phyloP scores from a whole-genome alignment of 92 coral and sea anemone species.

The Chrysogorgia sp. region DNA sequence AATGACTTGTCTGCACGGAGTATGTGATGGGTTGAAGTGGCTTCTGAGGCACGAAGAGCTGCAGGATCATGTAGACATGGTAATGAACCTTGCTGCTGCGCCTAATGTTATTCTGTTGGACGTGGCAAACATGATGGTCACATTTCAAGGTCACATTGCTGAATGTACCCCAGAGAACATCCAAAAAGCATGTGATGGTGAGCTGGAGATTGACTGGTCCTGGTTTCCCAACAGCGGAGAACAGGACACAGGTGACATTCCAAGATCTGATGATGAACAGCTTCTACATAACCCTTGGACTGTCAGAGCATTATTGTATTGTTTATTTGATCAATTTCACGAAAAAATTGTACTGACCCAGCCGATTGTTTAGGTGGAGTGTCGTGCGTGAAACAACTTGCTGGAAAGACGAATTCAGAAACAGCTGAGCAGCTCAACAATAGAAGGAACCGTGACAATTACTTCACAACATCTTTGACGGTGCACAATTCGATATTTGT shows the following conservation, averaged over 20 bases:
- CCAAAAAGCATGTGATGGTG: slow-evolving; percentile 15
- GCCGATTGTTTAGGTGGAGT: slow-evolving; percentile 30
- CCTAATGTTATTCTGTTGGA: slow-evolving; percentile 47
- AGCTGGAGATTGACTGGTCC: slow-evolving; percentile 47
- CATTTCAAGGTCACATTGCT: slow-evolving; percentile 37
- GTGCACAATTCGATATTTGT: slow-evolving; percentile 44
- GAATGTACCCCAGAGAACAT: slow-evolving; percentile 41
- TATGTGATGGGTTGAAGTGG: slow-evolving; percentile 49
- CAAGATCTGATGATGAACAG: too few relatives aligned
- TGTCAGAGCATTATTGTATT: slow-evolving; percentile 23
- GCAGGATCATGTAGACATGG: slow-evolving; percentile 45
- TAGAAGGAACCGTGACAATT: slow-evolving; percentile 42
- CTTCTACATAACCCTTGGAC: slow-evolving; percentile 49
- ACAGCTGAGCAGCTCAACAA: slow-evolving; percentile 52
- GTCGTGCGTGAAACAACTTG: slow-evolving; percentile 40
- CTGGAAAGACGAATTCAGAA: slow-evolving; percentile 36
- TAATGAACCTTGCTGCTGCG: slow-evolving; percentile 43
- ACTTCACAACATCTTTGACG: slow-evolving; percentile 33
- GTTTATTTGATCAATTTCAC: slow-evolving; percentile 51
- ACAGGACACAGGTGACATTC: too few relatives aligned
- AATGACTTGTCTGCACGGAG: slow-evolving; percentile 51
- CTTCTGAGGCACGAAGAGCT: slow-evolving; percentile 46
- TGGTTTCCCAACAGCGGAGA: slow-evolving; percentile 44
- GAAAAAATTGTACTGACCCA: slow-evolving; percentile 38
- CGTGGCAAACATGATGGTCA: slow-evolving; percentile 49